A percentile compares a stretch with the other conserved stretches of the same genome.
Conservation (phyloP, 2,113 vertebrate genomes). For the Recurvirostra avosetta region DNA sequence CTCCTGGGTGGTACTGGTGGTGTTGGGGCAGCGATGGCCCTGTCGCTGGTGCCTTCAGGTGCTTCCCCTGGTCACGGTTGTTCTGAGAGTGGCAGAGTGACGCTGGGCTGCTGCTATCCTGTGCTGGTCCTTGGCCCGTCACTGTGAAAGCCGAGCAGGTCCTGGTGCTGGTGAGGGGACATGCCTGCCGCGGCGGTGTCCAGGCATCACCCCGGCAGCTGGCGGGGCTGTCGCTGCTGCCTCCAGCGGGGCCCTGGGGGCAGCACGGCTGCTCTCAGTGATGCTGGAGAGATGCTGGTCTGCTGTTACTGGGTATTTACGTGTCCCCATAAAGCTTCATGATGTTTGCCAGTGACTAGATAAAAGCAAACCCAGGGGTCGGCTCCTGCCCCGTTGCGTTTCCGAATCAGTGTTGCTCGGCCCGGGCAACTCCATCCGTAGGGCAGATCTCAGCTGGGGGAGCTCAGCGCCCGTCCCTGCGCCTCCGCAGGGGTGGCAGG, state of each 20-base stretch:
- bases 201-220: background rate
- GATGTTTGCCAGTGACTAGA: background rate
- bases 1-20: background rate
- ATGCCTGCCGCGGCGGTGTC: background rate
- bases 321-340: background rate
- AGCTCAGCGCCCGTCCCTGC: background rate
- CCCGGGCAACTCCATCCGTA: background rate
- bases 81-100: background rate
- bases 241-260: too few species aligned
- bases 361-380: background rate
- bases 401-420: background rate
- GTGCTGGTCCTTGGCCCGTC: accelerated
- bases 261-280: background rate
- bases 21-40: background rate
- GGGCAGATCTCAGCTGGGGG: background rate
- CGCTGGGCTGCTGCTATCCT: background rate
- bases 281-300: background rate
- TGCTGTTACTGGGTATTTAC: background rate
- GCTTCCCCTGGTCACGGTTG: background rate
- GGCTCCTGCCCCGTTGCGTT: background rate
- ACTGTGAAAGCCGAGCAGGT: background rate
- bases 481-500: background rate
- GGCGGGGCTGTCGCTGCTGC: background rate
- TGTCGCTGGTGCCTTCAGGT: background rate
- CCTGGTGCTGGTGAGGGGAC: background rate